Evolutionary conservation across 2,888 invertebrate species (phyloP).

Genomic region (Pasiphila rectangulata): DNA sequence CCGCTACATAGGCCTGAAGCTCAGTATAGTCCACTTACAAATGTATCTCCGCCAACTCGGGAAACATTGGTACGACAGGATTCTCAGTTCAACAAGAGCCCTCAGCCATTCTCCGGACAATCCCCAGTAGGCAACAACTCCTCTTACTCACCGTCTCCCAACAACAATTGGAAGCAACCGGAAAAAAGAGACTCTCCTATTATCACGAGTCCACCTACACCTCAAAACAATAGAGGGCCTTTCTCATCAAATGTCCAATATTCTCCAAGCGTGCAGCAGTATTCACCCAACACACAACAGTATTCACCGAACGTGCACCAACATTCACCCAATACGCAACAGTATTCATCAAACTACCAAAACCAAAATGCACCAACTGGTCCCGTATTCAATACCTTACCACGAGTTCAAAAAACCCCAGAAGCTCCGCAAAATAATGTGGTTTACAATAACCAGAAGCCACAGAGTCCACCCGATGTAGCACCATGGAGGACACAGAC

Average conservation of each 20-base stretch:
- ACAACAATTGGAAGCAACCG: conserved; percentile 74
- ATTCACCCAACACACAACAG: conserved; percentile 41
- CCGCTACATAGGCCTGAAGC: conserved; percentile 76
- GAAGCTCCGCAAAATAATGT: conserved; percentile 54
- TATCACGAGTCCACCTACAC: conserved; percentile 50
- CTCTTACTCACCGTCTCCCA: conserved; percentile 67
- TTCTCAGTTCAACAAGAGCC: conserved; percentile 76
- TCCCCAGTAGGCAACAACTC: conserved; percentile 57
- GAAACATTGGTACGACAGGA: conserved; percentile 71
- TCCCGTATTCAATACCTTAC: conserved; percentile 63
- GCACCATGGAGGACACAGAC: conserved; percentile 71
- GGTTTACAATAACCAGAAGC: conserved; percentile 50
- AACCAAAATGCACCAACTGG: conserved; percentile 50
- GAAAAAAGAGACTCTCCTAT: conserved; percentile 70
- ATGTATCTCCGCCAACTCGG: conserved; percentile 62
- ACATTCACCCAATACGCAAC: conserved; percentile 39
- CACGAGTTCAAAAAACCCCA: conserved; percentile 58
- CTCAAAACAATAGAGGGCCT: conserved; percentile 54
- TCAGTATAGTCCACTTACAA: conserved; percentile 63
- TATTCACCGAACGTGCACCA: conserved; percentile 31
- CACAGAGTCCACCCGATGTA: conserved; percentile 49
- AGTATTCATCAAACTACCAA: conserved; percentile 52
- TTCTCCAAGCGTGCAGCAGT: conserved; percentile 15
- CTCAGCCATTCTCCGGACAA: conserved; percentile 67
- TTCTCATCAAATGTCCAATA: conserved; percentile 33